Evolutionary conservation across 1,140 invertebrate species (phyloP).

Genomic region (Cherax quadricarinatus): DNA sequence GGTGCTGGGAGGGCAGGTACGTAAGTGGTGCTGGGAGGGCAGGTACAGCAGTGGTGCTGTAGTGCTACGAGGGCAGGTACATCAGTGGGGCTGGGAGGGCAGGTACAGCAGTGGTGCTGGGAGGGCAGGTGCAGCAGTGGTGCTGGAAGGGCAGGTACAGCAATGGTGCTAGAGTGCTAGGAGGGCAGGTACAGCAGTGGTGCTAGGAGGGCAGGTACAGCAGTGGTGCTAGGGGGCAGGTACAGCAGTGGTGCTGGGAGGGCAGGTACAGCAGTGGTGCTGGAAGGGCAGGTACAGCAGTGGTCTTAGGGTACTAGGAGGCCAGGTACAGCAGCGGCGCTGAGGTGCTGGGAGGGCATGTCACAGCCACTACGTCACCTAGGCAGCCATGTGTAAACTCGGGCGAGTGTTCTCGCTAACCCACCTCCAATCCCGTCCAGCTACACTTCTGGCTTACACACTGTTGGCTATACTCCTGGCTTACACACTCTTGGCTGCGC

Average conservation of each 20-base stretch:
- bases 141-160: not conserved
- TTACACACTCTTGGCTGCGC: not conserved
- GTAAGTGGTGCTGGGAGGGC: not conserved
- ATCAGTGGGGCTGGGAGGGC: not conserved
- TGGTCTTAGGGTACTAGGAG: not conserved
- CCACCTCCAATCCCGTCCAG: conserved; percentile 42
- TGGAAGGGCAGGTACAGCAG: not conserved
- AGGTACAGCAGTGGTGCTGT: not conserved
- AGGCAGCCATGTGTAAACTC: conserved; percentile 49
- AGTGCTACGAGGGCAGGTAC: not conserved
- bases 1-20: not conserved
- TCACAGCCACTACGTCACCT: conserved; percentile 51
- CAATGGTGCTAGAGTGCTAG: not conserved
- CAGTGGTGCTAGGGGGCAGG: not conserved
- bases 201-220: not conserved
- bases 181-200: not conserved
- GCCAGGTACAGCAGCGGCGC: not conserved
- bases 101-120: not conserved
- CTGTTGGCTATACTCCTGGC: not conserved
- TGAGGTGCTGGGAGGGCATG: conserved; percentile 20
- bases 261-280: not conserved
- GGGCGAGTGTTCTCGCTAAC: conserved; percentile 48
- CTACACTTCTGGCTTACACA: not conserved
- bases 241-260: not conserved
- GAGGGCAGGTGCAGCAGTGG: not conserved